phyloP scores from a whole-genome alignment of 2,113 vertebrate species.

The Plecotus auritus region DNA sequence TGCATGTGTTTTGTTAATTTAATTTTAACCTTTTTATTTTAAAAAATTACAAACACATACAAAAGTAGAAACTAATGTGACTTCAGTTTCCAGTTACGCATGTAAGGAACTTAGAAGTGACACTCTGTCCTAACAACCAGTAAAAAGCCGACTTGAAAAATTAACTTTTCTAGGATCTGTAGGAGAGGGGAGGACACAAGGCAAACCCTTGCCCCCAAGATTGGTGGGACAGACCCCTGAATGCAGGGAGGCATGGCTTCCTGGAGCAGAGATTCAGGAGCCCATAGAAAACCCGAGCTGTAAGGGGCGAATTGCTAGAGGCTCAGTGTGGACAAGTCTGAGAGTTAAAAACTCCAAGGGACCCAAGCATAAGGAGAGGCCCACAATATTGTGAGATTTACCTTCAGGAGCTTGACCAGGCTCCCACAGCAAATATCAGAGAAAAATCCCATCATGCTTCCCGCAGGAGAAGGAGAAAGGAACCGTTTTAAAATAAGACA shows the following conservation, averaged over 20 bases:
- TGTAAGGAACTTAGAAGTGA: background rate
- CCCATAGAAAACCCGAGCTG: background rate
- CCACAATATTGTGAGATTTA: background rate
- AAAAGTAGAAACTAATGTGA: background rate
- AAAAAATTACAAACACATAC: background rate
- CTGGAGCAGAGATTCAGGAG: background rate
- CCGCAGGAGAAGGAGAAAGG: background rate
- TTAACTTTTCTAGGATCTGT: background rate
- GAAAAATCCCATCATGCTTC: background rate
- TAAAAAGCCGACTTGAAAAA: background rate
- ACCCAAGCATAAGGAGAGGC: background rate
- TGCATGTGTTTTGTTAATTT: conserved; percentile 3
- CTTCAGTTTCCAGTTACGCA: background rate
- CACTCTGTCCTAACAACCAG: background rate
- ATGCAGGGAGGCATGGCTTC: background rate
- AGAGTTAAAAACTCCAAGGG: background rate
- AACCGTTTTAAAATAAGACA: background rate
- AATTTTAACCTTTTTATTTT: background rate
- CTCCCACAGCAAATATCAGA: background rate
- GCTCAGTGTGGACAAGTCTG: background rate
- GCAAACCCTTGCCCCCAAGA: background rate
- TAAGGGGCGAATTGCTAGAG: background rate
- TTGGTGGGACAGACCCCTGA: background rate
- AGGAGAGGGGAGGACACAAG: background rate
- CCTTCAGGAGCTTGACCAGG: background rate